These are phyloP conservation scores for Arctocebus calabarensis DNA, from an alignment of 2,797 vertebrate genomes.

Conservation along the genomic window DNA sequence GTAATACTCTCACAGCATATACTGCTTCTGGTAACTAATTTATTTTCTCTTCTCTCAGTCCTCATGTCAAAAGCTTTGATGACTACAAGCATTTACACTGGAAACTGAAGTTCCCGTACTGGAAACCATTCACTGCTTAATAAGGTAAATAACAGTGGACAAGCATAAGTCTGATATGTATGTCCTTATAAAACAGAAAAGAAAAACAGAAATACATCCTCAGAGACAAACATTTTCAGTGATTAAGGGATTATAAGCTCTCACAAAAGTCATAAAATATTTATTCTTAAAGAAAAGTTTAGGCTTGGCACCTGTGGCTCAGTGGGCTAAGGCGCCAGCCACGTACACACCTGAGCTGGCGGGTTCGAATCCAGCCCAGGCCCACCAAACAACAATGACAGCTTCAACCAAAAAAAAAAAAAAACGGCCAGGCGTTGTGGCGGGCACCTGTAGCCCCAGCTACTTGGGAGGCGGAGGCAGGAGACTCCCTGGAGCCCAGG, in stretches of 20 bases:
- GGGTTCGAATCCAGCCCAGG: too few species aligned
- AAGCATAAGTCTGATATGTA: not conserved
- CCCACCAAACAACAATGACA: too few species aligned
- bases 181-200: not conserved
- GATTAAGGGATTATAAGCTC: not conserved
- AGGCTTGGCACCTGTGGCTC: too few species aligned
- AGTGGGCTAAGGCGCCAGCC: too few species aligned
- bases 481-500: too few species aligned
- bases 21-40: not conserved
- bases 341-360: too few species aligned
- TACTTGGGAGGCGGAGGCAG: too few species aligned
- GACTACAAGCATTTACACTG: not conserved
- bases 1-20: not conserved
- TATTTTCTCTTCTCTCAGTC: not conserved
- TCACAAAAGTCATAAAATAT: not conserved
- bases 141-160: not conserved
- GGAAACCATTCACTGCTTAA: not conserved
- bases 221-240: conserved; percentile 2
- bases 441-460: too few species aligned
- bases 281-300: too few species aligned
- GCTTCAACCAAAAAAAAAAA: too few species aligned
- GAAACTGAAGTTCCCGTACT: not conserved
- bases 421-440: too few species aligned
- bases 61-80: not conserved
- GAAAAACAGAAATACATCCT: not conserved